These are phyloP conservation scores for Campoletis raptor DNA, from an alignment of 2,888 invertebrate species.

Conservation along the genomic window DNA sequence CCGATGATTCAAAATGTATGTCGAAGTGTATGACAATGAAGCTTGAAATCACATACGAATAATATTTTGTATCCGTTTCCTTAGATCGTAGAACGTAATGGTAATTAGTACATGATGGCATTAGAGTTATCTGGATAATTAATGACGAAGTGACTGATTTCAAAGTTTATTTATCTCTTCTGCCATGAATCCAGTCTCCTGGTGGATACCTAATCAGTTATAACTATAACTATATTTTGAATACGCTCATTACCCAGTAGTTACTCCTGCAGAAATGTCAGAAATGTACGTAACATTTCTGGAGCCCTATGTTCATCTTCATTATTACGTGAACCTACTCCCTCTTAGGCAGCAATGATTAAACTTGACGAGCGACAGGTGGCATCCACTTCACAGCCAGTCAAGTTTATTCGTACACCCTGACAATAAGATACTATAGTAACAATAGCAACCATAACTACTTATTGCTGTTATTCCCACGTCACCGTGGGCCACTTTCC, in stretches of 20 bases:
- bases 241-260: background rate
- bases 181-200: background rate
- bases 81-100: background rate
- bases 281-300: slow-evolving; percentile 21
- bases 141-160: background rate
- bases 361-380: slow-evolving; percentile 48
- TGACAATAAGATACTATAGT: slow-evolving; percentile 16
- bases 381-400: slow-evolving; percentile 13
- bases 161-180: background rate
- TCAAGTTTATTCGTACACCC: slow-evolving; percentile 6
- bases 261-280: slow-evolving; percentile 11
- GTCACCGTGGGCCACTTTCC: slow-evolving; percentile 3
- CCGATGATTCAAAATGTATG: slow-evolving; percentile 8
- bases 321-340: slow-evolving; percentile 12
- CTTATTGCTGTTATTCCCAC: slow-evolving; percentile 35
- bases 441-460: slow-evolving; percentile 1
- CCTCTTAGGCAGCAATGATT: slow-evolving; percentile 35
- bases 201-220: background rate
- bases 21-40: background rate
- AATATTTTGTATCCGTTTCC: background rate
- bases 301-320: slow-evolving; percentile 32
- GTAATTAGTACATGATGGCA: background rate
- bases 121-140: background rate
- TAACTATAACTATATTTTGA: background rate
- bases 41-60: background rate